Evolutionary conservation across 30 jellyfish, hydroid and myxozoan genomes (phyloP).

Genomic region (Morbakka virulenta): DNA sequence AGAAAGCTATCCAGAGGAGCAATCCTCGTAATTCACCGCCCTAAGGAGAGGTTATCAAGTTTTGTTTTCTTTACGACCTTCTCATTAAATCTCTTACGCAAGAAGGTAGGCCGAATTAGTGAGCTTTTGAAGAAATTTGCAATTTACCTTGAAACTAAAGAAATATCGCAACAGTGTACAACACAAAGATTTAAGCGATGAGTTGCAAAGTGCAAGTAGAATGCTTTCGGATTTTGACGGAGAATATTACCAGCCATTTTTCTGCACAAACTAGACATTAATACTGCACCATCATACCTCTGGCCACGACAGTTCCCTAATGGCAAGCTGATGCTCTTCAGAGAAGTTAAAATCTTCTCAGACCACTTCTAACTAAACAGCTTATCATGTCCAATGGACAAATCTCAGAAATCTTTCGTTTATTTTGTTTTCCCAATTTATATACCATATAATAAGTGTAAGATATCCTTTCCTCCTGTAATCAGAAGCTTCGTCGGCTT

Average conservation of each 20-base stretch:
- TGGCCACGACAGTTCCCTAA: slow-evolving; percentile 55
- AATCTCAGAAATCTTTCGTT: slow-evolving; percentile 17
- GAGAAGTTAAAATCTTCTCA: slow-evolving; percentile 17
- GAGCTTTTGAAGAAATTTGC: slow-evolving; percentile 18
- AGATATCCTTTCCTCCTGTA: slow-evolving; percentile 8
- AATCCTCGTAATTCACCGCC: slow-evolving; percentile 9
- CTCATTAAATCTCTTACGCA: not conserved
- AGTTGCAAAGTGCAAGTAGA: not conserved
- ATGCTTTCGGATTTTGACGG: slow-evolving; percentile 27
- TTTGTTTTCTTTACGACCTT: not conserved
- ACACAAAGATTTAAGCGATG: slow-evolving; percentile 1
- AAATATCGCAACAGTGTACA: slow-evolving; percentile 4
- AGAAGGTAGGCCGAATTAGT: slow-evolving; percentile 4
- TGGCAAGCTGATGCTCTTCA: slow-evolving; percentile 19
- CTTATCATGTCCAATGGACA: slow-evolving; percentile 12
- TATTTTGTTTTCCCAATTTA: slow-evolving; percentile 12
- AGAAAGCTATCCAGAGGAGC: slow-evolving; percentile 1
- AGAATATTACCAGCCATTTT: slow-evolving; percentile 45
- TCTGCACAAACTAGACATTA: slow-evolving; percentile 29
- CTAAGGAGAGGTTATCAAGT: slow-evolving; percentile 10
- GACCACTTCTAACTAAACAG: slow-evolving; percentile 6
- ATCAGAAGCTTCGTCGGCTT: not conserved
- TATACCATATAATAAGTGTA: slow-evolving; percentile 11
- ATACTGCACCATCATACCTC: slow-evolving; percentile 52
- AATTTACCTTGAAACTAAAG: not conserved